Conservation (phyloP, 30 jellyfish, hydroid and myxozoan genomes). For the Pelagia noctiluca region DNA sequence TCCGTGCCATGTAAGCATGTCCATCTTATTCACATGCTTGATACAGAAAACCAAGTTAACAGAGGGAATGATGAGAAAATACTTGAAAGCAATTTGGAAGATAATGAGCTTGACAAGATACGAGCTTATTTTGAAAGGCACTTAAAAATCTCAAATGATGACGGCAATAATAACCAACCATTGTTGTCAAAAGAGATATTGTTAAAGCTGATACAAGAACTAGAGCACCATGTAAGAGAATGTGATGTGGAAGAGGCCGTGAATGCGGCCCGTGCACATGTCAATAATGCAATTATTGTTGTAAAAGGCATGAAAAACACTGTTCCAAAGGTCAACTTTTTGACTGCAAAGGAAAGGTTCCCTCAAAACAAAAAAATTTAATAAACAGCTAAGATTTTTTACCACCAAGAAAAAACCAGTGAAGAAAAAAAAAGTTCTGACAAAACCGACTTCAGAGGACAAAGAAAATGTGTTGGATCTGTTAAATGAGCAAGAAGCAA, state of each 20-base stretch:
- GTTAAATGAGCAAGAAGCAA: constrained; percentile 6
- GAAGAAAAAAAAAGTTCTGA: constrained; percentile 13
- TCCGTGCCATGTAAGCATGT: constrained; percentile 34
- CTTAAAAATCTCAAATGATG: neutral
- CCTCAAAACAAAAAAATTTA: constrained; percentile 18
- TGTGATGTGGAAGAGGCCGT: neutral
- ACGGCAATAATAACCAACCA: neutral
- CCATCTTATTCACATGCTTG: constrained; percentile 14
- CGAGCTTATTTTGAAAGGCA: constrained; percentile 11
- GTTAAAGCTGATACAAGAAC: neutral
- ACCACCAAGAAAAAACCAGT: constrained; percentile 33
- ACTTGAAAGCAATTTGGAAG: neutral
- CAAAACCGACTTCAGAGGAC: constrained; percentile 34
- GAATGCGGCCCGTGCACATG: neutral
- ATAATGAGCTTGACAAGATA: neutral
- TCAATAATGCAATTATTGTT: constrained; percentile 25
- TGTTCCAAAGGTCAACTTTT: neutral
- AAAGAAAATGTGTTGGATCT: neutral
- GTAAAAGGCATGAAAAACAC: constrained; percentile 18
- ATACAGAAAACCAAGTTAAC: neutral
- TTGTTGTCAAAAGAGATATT: neutral
- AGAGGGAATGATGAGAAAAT: neutral
- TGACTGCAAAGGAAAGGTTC: constrained; percentile 11
- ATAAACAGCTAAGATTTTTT: constrained; percentile 24
- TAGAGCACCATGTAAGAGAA: neutral